Percentiles rank a stretch among this genome's conserved stretches.
phyloP scores from a whole-genome alignment of 2,797 vertebrate genomes.

The Chromis chromis region DNA sequence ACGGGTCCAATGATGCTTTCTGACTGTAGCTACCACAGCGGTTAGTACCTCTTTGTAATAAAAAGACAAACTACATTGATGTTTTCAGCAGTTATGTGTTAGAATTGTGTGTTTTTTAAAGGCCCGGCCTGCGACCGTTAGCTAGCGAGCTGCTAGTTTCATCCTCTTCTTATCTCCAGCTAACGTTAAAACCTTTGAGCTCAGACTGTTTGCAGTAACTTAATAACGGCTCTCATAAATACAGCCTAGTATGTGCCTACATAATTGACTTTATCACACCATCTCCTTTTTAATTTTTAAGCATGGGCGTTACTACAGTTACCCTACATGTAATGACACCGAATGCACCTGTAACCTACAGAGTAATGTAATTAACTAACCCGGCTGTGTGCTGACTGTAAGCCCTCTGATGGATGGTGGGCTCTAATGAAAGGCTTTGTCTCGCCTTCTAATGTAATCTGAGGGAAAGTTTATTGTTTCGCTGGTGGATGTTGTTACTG shows the following conservation, averaged over 20 bases:
- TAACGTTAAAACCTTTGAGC: conserved; percentile 51
- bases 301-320: not conserved
- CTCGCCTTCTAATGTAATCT: not conserved
- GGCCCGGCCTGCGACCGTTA: conserved; percentile 42
- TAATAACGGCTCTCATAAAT: not conserved
- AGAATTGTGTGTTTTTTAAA: conserved; percentile 8
- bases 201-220: conserved; percentile 39
- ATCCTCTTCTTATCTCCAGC: conserved; percentile 61
- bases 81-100: not conserved
- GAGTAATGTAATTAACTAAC: conserved; percentile 18
- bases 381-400: not conserved
- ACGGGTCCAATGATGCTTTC: not conserved
- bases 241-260: not conserved
- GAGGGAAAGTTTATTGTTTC: not conserved
- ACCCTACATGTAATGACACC: conserved; percentile 26
- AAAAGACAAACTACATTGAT: not conserved
- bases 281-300: conserved; percentile 3
- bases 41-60: not conserved
- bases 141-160: conserved; percentile 68
- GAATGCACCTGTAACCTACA: conserved; percentile 58
- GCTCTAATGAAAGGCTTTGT: not conserved
- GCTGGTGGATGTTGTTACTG: not conserved
- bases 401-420: not conserved
- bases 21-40: not conserved
- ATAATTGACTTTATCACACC: not conserved